A percentile compares a stretch with the other conserved stretches of the same genome.
These are phyloP conservation scores for Oryzias javanicus DNA, from an alignment of 2,113 vertebrate species.

Conservation along the genomic window DNA sequence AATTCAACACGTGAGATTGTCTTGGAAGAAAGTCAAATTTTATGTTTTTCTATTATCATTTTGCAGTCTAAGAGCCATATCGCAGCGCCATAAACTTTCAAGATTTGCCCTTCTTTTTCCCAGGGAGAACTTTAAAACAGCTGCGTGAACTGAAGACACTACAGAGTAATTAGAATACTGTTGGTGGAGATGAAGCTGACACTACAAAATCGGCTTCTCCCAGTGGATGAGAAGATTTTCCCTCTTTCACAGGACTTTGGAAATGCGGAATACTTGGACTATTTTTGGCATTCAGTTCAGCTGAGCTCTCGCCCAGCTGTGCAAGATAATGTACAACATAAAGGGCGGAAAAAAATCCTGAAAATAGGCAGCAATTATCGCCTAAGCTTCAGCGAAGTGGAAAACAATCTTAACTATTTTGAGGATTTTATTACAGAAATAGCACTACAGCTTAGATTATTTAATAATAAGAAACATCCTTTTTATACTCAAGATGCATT, in stretches of 20 bases:
- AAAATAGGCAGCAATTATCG: neutral
- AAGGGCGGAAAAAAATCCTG: neutral
- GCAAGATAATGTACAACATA: neutral
- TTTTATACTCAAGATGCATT: neutral
- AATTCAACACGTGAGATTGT: slow-evolving; percentile 55
- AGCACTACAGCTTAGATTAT: neutral
- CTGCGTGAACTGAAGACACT: slow-evolving; percentile 3
- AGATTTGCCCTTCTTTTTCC: too few relatives aligned
- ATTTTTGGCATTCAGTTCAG: neutral
- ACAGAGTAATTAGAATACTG: slow-evolving; percentile 49
- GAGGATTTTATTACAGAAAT: neutral
- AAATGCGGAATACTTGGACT: too few relatives aligned
- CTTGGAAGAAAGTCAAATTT: slow-evolving; percentile 44
- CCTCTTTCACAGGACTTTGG: slow-evolving; percentile 9
- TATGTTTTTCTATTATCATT: slow-evolving; percentile 41
- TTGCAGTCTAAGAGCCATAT: too few relatives aligned
- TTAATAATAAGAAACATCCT: neutral
- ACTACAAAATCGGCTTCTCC: slow-evolving; percentile 32
- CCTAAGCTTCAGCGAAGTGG: neutral
- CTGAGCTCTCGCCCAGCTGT: neutral
- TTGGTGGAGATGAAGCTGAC: slow-evolving; percentile 25
- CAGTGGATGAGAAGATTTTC: slow-evolving; percentile 36
- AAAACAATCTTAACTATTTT: neutral
- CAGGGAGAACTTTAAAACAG: too few relatives aligned
- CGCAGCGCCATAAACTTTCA: too few relatives aligned